Evolutionary conservation across 2,888 invertebrate species (phyloP), one percentile per base, ranked within the genome.

Genomic region (Callosobruchus maculatus): DNA sequence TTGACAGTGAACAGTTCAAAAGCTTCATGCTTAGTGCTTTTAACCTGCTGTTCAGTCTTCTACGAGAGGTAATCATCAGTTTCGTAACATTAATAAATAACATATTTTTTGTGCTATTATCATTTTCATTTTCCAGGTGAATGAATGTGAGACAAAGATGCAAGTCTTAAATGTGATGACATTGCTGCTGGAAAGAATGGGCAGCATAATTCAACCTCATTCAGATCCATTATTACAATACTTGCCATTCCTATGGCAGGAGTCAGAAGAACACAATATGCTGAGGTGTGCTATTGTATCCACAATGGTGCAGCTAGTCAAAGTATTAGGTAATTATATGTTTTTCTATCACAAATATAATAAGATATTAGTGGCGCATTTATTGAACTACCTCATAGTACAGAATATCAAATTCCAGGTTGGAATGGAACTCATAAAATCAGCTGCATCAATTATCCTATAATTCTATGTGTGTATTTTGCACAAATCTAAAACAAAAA

Each of bases 81-180:
- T n/a, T n/a, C n/a, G n/a, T n/a, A n/a, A n/a, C n/a, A n/a, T n/a
- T n/a, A 4, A 26, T 26, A 26, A 26, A 26, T 7, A 26, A 26
- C 7, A 26, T 26, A 26, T 26, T n/a, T n/a, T n/a, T n/a, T n/a
- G n/a, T n/a, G n/a, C n/a, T n/a, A n/a, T n/a, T 26, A 26, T 7
- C 26, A 4, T 26, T 26, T 26, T 2, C 2, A 26, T 26, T 49
- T 49, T 49, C 13, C 18, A 49, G 49, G 94, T 95, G 0, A 91
- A 92, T 78, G 97, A 97, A 88, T 97, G 96, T 88, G 97, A 98
- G 86, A 96, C 97, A 0, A 98, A 97, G 92, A 96, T 97, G 94
- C 95, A 95, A 85, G 95, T 97, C 22, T 89, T 98, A 67, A 94
- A 94, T 87, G 96, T 96, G 75, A 91, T 97, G 86, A 96, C 97